Evolutionary conservation across 1,140 invertebrate species (phyloP).

Genomic region (Euwallacea fornicatus): DNA sequence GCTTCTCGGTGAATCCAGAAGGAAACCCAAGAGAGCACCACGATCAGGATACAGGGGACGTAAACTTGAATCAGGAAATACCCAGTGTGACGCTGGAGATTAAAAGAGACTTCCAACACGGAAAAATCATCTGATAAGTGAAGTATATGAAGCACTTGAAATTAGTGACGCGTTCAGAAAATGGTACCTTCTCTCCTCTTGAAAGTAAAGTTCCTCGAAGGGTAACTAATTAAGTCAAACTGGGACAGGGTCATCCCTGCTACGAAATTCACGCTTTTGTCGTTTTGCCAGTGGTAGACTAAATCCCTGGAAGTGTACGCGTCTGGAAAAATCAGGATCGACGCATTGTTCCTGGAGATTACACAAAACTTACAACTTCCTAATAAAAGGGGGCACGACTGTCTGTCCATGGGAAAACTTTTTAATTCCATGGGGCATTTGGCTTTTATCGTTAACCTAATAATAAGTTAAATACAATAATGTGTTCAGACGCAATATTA

Average conservation of each 20-base stretch:
- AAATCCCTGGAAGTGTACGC: constrained; percentile 88
- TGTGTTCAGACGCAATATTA: constrained; percentile 6
- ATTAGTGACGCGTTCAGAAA: constrained; percentile 1
- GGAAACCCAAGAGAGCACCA: constrained; percentile 93
- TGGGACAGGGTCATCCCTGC: constrained; percentile 89
- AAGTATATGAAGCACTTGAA: neutral
- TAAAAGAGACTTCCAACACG: constrained; percentile 85
- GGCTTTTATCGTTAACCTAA: constrained; percentile 93
- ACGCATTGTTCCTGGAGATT: constrained; percentile 22
- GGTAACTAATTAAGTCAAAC: constrained; percentile 87
- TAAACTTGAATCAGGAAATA: constrained; percentile 95
- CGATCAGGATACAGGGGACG: constrained; percentile 91
- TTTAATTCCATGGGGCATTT: constrained; percentile 96
- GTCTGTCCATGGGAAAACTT: constrained; percentile 96
- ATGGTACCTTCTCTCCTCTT: constrained; percentile 69
- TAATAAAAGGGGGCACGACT: constrained; percentile 87
- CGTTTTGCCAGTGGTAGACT: constrained; percentile 87
- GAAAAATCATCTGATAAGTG: constrained; percentile 69
- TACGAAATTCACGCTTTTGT: constrained; percentile 80
- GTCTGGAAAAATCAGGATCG: constrained; percentile 60
- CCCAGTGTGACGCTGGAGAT: constrained; percentile 87
- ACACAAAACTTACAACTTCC: constrained; percentile 84
- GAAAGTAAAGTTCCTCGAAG: constrained; percentile 77
- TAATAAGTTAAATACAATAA: constrained; percentile 45
- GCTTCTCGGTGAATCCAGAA: constrained; percentile 97